Evolutionary conservation across 2,113 vertebrate genomes (phyloP), one percentile per base, ranked within the genome.

Genomic region (Vulpes vulpes): DNA sequence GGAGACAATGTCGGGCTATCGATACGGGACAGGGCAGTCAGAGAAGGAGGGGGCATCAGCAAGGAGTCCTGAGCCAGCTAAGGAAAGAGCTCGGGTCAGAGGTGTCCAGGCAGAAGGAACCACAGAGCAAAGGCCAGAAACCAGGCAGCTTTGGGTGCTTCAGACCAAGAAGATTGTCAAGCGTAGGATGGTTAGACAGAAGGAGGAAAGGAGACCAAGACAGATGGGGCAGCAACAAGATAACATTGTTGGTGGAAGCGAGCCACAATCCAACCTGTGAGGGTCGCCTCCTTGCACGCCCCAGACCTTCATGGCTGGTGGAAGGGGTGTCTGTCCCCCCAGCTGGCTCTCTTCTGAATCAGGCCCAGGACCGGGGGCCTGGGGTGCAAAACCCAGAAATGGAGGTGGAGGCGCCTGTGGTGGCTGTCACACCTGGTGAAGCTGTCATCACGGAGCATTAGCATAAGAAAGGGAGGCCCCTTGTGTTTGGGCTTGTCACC

Each of bases 401-500:
- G 96, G 85, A 8, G 12, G 84, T 0, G 6, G 98, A 97, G 97
- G 93, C 96, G 94, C 97, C 92, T 94, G 97, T 96, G 55, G 98
- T 96, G 98, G 97, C 98, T 99, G 98, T 99, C 99, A 99, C 97
- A 98, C 98, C 98, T 49, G 11, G 94, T 73, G 76, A 95, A 98
- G 97, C 98, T 99, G 99, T 99, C 99, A 99, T 96, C 97, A 97
- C 20, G 83, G 17, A 94, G 11, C 95, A 99, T 99, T 99, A 99
- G 98, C 99, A 99, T 99, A 98, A 99, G 98, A 99, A 99, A 99
- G 98, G 98, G 95, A 98, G 98, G 96, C 5, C 97, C 94, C 87
- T 89, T 71, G 19, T 99, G 98, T 99, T 99, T 99, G 99, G 99
- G 98, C 99, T 99, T 97, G 98, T 99, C 98, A 98, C 98, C 98